Evolutionary conservation across 2,797 vertebrate species (phyloP).

Genomic region (Megalops cyprinoides): DNA sequence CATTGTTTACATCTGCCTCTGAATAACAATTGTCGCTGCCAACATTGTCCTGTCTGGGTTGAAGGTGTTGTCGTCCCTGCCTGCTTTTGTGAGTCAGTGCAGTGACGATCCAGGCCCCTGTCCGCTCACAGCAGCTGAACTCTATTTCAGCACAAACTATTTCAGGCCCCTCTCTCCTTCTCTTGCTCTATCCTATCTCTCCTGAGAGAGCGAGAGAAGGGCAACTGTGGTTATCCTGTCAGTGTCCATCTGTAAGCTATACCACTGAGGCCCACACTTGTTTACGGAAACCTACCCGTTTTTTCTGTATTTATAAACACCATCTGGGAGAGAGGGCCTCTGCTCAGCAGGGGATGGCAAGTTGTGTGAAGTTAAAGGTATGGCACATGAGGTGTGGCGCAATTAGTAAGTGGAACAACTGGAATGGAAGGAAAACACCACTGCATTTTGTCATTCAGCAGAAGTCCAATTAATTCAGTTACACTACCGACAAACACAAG

Average conservation of each 20-base stretch:
- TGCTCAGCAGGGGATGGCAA: background rate
- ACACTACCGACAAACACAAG: background rate
- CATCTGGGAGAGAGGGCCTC: background rate
- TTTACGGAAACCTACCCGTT: slow-evolving; percentile 30
- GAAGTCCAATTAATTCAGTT: background rate
- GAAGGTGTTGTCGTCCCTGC: background rate
- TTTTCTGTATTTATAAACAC: slow-evolving; percentile 20
- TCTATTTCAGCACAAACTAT: slow-evolving; percentile 64
- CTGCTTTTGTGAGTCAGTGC: background rate
- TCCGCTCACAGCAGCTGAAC: slow-evolving; percentile 62
- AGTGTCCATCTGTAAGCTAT: slow-evolving; percentile 22
- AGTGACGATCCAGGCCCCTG: slow-evolving; percentile 47
- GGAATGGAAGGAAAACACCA: background rate
- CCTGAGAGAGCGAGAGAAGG: slow-evolving; percentile 30
- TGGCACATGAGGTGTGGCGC: background rate
- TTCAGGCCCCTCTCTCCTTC: slow-evolving; percentile 52
- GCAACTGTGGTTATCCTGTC: slow-evolving; percentile 35
- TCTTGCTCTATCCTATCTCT: slow-evolving; percentile 3
- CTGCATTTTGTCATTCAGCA: background rate
- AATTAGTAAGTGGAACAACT: background rate
- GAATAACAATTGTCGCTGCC: background rate
- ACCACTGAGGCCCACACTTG: slow-evolving; percentile 6
- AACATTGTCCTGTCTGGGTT: background rate
- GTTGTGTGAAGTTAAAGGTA: background rate
- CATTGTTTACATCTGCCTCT: background rate